A percentile compares a stretch with the other conserved stretches of the same genome.
These are phyloP conservation scores for Yponomeuta cagnagella DNA, from an alignment of 2,888 invertebrate genomes.

Conservation along the genomic window DNA sequence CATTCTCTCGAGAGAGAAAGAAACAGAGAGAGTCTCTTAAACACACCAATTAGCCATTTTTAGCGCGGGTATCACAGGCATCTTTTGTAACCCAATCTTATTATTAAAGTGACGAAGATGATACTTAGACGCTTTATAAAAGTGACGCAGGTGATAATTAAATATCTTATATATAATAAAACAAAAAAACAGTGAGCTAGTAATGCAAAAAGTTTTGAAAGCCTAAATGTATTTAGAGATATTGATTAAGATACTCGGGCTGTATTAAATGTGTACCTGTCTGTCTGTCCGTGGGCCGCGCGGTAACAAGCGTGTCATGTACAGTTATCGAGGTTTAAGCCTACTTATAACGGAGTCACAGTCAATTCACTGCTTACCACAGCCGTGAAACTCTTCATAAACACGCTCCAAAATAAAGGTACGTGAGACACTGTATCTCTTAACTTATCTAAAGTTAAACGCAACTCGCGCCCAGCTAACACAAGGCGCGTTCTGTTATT, in stretches of 20 bases:
- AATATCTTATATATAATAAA: background rate
- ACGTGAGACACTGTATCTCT: background rate
- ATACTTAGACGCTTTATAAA: background rate
- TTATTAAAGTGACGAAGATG: background rate
- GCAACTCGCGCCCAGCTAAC: constrained; percentile 10
- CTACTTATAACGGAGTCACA: background rate
- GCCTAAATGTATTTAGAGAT: constrained; percentile 3
- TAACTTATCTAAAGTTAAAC: background rate
- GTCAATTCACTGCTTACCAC: background rate
- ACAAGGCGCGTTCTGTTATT: background rate
- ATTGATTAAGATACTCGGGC: constrained; percentile 10
- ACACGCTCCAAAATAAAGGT: background rate
- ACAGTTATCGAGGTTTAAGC: constrained; percentile 11
- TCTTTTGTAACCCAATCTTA: background rate
- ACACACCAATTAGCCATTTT: too few species aligned
- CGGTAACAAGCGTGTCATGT: constrained; percentile 15
- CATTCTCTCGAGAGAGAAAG: too few species aligned
- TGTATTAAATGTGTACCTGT: constrained; percentile 10
- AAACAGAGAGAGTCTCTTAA: too few species aligned
- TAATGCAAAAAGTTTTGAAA: background rate
- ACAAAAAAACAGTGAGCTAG: background rate
- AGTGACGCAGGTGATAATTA: background rate
- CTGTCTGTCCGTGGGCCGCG: constrained; percentile 12
- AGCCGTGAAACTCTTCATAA: background rate
- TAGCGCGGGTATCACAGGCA: background rate